These are phyloP conservation scores for Platerodrilus igneus DNA, from an alignment of 2,888 invertebrate species.

Conservation along the genomic window DNA sequence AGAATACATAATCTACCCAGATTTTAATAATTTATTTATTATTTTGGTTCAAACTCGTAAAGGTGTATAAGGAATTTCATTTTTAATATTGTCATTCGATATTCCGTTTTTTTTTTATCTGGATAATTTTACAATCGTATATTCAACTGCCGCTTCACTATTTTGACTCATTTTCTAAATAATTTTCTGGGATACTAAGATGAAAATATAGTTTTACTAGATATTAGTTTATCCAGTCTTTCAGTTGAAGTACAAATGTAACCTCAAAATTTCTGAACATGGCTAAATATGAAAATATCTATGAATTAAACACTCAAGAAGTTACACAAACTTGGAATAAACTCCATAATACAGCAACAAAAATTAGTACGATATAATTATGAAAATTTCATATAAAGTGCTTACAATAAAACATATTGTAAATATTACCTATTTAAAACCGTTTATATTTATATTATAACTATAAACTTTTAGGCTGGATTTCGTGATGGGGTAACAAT, in stretches of 20 bases:
- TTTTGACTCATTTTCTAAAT: too few species aligned
- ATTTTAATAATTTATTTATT: slow-evolving; percentile 76
- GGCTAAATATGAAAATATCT: not conserved
- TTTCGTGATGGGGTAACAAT: slow-evolving; percentile 64
- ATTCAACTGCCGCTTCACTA: slow-evolving; percentile 31
- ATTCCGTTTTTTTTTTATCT: slow-evolving; percentile 73
- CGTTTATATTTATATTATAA: too few species aligned
- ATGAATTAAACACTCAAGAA: slow-evolving; percentile 14
- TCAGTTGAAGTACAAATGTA: too few species aligned
- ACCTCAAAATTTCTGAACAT: slow-evolving; percentile 2
- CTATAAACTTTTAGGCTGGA: slow-evolving; percentile 51
- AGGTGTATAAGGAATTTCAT: slow-evolving; percentile 63
- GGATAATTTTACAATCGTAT: slow-evolving; percentile 60
- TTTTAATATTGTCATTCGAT: slow-evolving; percentile 73
- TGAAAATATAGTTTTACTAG: too few species aligned
- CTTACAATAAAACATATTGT: too few species aligned
- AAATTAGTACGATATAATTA: slow-evolving; percentile 20
- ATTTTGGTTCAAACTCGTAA: slow-evolving; percentile 63
- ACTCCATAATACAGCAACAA: slow-evolving; percentile 22
- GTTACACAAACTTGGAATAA: slow-evolving; percentile 26
- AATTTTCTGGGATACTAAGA: too few species aligned
- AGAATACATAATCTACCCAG: slow-evolving; percentile 64
- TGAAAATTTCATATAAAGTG: too few species aligned
- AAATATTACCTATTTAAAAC: too few species aligned
- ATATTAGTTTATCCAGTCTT: too few species aligned